Conservation (phyloP, 1,140 invertebrate genomes). For the Thaumatotibia leucotreta region DNA sequence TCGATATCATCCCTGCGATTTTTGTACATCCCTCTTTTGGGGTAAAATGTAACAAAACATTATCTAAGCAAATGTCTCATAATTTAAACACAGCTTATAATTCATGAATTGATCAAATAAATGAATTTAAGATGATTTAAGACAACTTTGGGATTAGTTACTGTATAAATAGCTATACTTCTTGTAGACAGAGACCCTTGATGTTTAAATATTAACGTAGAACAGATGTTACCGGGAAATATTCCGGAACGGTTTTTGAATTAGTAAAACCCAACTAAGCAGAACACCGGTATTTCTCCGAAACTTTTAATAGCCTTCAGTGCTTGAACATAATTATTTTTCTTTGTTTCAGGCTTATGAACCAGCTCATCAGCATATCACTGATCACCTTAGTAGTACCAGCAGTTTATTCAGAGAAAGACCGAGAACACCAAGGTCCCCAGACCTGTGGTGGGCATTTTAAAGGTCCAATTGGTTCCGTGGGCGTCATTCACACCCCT, state of each 20-base stretch:
- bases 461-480: constrained; percentile 75
- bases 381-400: constrained; percentile 44
- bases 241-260: not conserved
- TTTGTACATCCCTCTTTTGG: no score
- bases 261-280: not conserved
- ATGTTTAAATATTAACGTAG: constrained; percentile 9
- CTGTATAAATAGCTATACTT: not conserved
- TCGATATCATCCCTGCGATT: no score
- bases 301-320: not conserved
- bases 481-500: constrained; percentile 87
- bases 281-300: not conserved
- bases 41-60: no score
- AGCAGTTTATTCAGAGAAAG: constrained; percentile 35
- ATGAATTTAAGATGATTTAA: not conserved
- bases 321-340: not conserved
- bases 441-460: constrained; percentile 80
- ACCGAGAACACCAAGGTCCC: constrained; percentile 53
- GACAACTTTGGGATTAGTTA: not conserved
- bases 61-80: no score
- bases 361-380: constrained; percentile 45
- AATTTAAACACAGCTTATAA: no score
- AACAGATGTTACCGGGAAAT: not conserved
- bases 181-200: not conserved
- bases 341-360: constrained; percentile 58
- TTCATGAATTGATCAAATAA: no score